These are phyloP conservation scores for Bubalus kerabau DNA, from an alignment of 2,113 vertebrate species.

Conservation along the genomic window DNA sequence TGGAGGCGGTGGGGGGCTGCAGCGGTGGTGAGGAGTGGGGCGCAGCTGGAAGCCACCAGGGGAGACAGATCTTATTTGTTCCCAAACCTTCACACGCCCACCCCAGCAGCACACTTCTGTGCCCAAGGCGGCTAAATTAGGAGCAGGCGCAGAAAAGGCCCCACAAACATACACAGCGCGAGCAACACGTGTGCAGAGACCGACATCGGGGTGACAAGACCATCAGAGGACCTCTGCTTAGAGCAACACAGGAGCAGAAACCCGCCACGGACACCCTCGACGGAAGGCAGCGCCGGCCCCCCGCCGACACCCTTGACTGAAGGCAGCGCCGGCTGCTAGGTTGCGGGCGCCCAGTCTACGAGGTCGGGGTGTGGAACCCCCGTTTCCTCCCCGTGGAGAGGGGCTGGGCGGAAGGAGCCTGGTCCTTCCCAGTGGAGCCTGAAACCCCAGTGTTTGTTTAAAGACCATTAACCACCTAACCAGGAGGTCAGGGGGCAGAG, in stretches of 20 bases:
- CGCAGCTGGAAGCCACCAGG: neutral
- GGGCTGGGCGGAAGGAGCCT: neutral
- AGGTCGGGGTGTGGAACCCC: fast-evolving
- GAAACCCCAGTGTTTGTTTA: conserved; percentile 57
- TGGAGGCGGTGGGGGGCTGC: neutral
- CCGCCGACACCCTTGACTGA: too few relatives aligned
- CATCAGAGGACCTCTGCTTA: neutral
- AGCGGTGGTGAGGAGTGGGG: neutral
- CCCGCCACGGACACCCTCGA: too few relatives aligned
- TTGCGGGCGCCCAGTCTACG: neutral
- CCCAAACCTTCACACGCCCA: neutral
- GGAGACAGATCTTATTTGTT: neutral
- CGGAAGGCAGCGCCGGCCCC: too few relatives aligned
- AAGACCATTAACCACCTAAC: conserved; percentile 60
- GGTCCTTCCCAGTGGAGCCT: neutral
- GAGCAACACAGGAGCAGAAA: neutral
- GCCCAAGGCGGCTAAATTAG: neutral
- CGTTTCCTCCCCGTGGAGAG: neutral
- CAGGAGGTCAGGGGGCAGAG: conserved; percentile 44
- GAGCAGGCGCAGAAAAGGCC: neutral
- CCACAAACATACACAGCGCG: fast-evolving
- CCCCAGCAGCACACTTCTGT: neutral
- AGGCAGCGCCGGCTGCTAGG: neutral
- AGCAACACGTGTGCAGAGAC: neutral
- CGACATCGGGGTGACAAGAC: neutral